Base-by-base conservation (phyloP, 2,113 vertebrate species). In the Ciconia stormi region DNA sequence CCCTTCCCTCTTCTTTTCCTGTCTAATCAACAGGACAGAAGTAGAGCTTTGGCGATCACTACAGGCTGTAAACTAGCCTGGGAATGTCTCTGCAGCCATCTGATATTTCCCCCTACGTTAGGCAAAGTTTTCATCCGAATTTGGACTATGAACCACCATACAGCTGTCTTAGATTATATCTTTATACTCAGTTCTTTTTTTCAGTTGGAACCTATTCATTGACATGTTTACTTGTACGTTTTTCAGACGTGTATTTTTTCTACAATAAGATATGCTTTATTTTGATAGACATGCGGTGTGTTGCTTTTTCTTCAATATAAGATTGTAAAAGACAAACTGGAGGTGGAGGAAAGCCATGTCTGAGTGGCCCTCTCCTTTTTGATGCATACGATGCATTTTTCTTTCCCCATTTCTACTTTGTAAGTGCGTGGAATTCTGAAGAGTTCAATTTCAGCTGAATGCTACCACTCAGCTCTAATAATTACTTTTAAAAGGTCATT, bases 401-500 rank as follows among this genome's bases (percentile, higher is more conserved):
- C 53, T 82, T 79, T 82, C 40, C 30, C 66, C 8, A 29, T 92
- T 85, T 85, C 42, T 86, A 15, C 63, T 73, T 83, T 17, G 8
- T 76, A 83, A 89, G 63, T 17, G 19, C 2, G 1, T 73, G 55
- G 38, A 88, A 89, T 92, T 82, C 52, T 65, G 47, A 46, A 88
- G 69, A 95, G 27, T 86, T 92, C 46, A 0, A 5, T 91, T 88
- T 83, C 50, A 77, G 22, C 78, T 80, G 66, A 82, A 62, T 82
- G 74, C 85, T 90, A 44, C 46, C 52, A 46, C 62, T 89, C 56
- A 3, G 27, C 34, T 90, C 44, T 76, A 91, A 80, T 62, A 94
- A 83, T 90, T 92, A 59, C 19, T 58, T 93, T 56, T 86, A 58
- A 90, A 88, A 93, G 73, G 81, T 85, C 70, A 80, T 94, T 93